Conservation (phyloP, 2,113 vertebrate genomes). For the Silurus glanis region DNA sequence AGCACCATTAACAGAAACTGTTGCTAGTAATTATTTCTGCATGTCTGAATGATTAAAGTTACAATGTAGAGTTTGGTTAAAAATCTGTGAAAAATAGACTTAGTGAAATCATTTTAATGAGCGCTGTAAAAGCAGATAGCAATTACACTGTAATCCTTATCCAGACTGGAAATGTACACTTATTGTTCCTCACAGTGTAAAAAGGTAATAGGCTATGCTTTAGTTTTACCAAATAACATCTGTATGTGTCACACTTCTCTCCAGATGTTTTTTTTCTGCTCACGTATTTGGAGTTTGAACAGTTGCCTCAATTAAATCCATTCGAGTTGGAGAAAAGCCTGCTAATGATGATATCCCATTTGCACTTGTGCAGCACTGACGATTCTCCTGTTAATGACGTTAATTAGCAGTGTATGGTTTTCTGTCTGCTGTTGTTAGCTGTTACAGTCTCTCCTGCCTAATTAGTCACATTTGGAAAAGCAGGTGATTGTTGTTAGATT, state of each 20-base stretch:
- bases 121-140: neutral
- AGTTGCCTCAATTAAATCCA: neutral
- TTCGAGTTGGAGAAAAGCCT: neutral
- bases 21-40: no score
- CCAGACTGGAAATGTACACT: neutral
- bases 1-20: no score
- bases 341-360: conserved; percentile 12
- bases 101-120: neutral
- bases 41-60: neutral
- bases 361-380: neutral
- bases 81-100: neutral
- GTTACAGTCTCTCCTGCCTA: neutral
- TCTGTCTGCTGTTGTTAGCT: neutral
- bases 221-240: neutral
- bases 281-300: neutral
- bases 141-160: neutral
- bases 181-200: neutral
- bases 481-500: neutral
- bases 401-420: conserved; percentile 17
- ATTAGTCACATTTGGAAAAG: conserved; percentile 2
- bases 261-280: neutral
- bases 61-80: neutral
- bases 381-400: neutral
- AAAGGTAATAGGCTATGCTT: neutral
- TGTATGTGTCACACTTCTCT: neutral